Conservation (phyloP, 2,888 invertebrate species). For the Pristionchus arcanus region DNA sequence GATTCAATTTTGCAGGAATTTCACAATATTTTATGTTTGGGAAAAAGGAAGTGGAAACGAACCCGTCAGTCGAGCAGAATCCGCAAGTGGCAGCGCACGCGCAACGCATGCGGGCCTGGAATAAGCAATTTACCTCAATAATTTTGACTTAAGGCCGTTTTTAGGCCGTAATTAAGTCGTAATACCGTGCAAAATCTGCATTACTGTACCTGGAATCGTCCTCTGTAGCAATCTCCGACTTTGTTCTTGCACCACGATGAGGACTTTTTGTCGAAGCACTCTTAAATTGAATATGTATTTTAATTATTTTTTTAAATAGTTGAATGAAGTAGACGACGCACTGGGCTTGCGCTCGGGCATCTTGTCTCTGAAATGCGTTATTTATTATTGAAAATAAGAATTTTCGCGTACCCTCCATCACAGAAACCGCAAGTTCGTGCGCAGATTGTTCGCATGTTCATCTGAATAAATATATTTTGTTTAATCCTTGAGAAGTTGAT, state of each 20-base stretch:
- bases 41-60: not conserved
- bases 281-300: not conserved
- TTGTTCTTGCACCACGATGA: not conserved
- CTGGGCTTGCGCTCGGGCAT: not conserved
- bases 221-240: not conserved
- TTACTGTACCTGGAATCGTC: not conserved
- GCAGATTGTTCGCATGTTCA: not conserved
- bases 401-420: not conserved
- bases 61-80: conserved; percentile 24
- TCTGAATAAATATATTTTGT: not conserved
- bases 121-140: not conserved
- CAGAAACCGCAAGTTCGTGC: not conserved
- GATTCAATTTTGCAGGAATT: not conserved
- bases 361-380: not conserved
- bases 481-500: not conserved
- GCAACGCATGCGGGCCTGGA: conserved; percentile 13
- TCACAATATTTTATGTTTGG: not conserved
- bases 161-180: no score
- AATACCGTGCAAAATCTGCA: no score
- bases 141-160: no score
- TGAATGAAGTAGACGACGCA: not conserved
- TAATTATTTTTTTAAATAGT: not conserved
- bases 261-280: conserved; percentile 24
- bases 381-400: not conserved
- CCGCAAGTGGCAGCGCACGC: conserved; percentile 29